Conservation (phyloP, 2,113 vertebrate genomes). For the Penelope pileata region DNA sequence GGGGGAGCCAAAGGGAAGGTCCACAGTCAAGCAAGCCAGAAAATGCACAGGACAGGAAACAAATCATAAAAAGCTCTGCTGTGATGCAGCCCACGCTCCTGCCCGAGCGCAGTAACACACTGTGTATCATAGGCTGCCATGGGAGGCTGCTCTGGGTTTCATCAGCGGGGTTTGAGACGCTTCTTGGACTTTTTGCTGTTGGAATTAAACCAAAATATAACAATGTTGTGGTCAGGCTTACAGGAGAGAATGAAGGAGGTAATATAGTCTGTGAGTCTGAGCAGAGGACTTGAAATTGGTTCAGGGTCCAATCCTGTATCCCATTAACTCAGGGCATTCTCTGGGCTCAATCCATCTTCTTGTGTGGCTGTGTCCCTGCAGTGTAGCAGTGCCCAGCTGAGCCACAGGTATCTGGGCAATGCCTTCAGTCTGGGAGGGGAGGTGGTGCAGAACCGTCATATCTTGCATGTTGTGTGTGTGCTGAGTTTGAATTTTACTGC, state of each 20-base stretch:
- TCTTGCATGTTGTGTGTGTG: background rate
- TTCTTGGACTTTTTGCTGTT: background rate
- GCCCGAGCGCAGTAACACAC: background rate
- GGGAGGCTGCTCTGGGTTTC: background rate
- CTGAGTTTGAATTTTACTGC: background rate
- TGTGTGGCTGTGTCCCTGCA: background rate
- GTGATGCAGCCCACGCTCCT: background rate
- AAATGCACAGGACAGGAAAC: background rate
- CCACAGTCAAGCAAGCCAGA: background rate
- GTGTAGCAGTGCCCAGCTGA: background rate
- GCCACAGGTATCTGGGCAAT: background rate
- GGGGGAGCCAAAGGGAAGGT: background rate
- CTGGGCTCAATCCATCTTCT: background rate
- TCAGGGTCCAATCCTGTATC: background rate
- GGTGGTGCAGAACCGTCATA: background rate
- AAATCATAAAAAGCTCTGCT: background rate
- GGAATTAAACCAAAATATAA: background rate
- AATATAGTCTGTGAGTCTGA: background rate
- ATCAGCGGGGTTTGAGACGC: background rate
- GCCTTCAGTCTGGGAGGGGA: background rate
- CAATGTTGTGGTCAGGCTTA: background rate
- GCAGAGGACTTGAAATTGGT: background rate
- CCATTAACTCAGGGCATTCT: background rate
- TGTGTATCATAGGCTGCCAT: conserved; percentile 17
- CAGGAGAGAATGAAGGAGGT: background rate